Evolutionary conservation across 2,888 invertebrate species (phyloP), one percentile per base, ranked within the genome.

Genomic region (Antheraea yamamai): DNA sequence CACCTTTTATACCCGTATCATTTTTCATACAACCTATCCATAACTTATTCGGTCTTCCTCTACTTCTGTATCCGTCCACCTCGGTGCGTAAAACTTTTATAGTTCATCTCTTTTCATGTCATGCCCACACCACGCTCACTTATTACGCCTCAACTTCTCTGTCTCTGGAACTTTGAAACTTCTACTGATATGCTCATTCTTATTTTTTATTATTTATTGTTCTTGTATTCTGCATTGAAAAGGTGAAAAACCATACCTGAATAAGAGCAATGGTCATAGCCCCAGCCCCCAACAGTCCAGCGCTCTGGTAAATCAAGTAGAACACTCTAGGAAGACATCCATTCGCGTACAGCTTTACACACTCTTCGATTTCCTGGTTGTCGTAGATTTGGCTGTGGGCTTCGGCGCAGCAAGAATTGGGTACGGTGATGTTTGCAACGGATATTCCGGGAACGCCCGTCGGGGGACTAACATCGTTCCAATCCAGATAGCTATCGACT

Each of bases 261-360:
- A 97, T 97, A 82, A 97, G 96, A 12, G 97, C 97, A 77, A 97
- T 97, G n/a, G 97, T 97, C 82, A 97, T 94, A 7, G 97, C 97
- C 7, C 97, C 97, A 73, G 97, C 97, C 4, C 96, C 97, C 77
- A 97, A 90, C 74, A 97, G 91, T 75, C 97, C 95, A 51, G 97
- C 96, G 85, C 97, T 97, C 86, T 97, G 96, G 80, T 96, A 95
- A n/a, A 97, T 93, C 77, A 97, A 89, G 81, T 95, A 95, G 73
- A 95, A 91, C 80, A 97, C 94, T 73, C 96, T 93, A 14, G 92
- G 92, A 72, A 96, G 93, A 81, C 97, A 97, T 6, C 97, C 97
- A 77, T 92, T 94, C 55, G 91, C 89, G 75, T 91, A 94, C 78
- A 94, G 81, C 82, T 92, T 91, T 51, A 86, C 85, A 79, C 95